These are phyloP conservation scores for Palythoa grandiflora DNA, from an alignment of 92 coral and sea anemone genomes.

Conservation along the genomic window DNA sequence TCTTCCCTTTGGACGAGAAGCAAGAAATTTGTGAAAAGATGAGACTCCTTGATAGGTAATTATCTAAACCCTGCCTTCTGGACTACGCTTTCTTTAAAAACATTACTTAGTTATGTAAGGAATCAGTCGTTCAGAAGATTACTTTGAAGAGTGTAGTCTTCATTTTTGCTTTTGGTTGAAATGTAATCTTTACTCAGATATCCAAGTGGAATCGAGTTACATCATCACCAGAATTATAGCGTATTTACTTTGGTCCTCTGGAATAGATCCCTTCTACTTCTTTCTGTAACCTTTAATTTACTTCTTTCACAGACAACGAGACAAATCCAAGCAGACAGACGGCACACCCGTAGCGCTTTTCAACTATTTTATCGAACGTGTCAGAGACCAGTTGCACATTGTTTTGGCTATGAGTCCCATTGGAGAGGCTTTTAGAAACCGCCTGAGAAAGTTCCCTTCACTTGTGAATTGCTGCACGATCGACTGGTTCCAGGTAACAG, in stretches of 20 bases:
- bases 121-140: neutral
- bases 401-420: conserved; percentile 99
- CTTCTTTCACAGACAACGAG: conserved; percentile 86
- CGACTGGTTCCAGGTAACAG: conserved; percentile 98
- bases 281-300: no score
- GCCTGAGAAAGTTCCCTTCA: conserved; percentile 97
- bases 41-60: conserved; percentile 93
- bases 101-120: neutral
- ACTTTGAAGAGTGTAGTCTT: neutral
- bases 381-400: conserved; percentile 97
- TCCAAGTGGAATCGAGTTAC: no score
- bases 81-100: neutral
- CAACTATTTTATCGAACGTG: conserved; percentile 97
- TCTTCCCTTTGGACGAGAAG: conserved; percentile 96
- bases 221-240: no score
- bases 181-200: no score
- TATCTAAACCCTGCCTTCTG: neutral
- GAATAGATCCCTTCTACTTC: no score
- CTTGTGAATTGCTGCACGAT: conserved; percentile 98
- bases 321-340: conserved; percentile 98
- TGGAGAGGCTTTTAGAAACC: conserved; percentile 97
- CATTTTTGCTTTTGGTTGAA: neutral
- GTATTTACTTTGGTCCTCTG: no score
- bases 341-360: conserved; percentile 98
- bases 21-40: conserved; percentile 99